Conservation (phyloP, 2,797 vertebrate genomes). For the Dendrocincla tyrannina region DNA sequence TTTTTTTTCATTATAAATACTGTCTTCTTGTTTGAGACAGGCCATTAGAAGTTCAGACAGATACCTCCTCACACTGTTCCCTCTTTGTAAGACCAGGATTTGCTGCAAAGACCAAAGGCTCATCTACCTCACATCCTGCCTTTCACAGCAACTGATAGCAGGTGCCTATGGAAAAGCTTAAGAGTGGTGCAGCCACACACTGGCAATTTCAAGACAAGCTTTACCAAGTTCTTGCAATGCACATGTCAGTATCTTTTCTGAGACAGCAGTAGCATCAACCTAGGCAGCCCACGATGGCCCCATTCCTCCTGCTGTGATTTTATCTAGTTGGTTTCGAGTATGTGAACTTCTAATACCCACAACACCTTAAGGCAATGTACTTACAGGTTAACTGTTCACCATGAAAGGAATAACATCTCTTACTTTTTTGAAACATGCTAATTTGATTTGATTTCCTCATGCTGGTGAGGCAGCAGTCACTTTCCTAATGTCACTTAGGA, state of each 20-base stretch:
- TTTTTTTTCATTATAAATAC: background rate
- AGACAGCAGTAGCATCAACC: background rate
- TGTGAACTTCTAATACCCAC: background rate
- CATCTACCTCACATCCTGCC: background rate
- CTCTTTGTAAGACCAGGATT: background rate
- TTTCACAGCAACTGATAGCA: background rate
- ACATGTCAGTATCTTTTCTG: background rate
- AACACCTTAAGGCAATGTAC: background rate
- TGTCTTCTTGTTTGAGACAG: background rate
- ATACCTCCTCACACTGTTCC: background rate
- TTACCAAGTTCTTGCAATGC: background rate
- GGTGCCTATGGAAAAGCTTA: background rate
- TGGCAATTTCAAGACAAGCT: background rate
- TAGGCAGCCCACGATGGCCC: background rate
- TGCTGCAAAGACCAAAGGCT: background rate
- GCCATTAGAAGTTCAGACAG: background rate
- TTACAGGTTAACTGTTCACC: background rate
- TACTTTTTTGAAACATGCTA: background rate
- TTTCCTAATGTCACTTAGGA: background rate
- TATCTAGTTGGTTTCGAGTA: background rate
- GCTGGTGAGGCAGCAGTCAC: background rate
- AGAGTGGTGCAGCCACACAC: background rate
- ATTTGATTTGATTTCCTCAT: background rate
- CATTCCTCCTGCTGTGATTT: background rate
- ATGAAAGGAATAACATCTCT: background rate